Evolutionary conservation across 2,113 vertebrate genomes (phyloP).

Genomic region (Notothenia rossii): DNA sequence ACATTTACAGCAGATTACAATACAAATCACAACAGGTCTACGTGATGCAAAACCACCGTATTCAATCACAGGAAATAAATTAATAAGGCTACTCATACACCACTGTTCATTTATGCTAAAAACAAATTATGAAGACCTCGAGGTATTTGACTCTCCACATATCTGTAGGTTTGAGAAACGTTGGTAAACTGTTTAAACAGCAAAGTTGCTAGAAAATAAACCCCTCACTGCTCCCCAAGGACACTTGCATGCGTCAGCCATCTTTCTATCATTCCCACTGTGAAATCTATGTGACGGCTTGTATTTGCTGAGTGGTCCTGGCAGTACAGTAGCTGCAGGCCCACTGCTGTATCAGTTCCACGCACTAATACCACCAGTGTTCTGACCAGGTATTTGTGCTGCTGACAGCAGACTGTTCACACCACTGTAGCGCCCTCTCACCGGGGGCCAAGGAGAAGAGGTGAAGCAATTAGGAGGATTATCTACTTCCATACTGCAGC

Average conservation of each 20-base stretch:
- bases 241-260: constrained; percentile 15
- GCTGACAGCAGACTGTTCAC: constrained; percentile 20
- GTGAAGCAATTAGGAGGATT: constrained; percentile 39
- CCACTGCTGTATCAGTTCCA: constrained; percentile 29
- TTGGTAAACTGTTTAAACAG: too few species aligned
- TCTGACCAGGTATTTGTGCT: background rate
- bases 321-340: constrained; percentile 13
- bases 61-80: background rate
- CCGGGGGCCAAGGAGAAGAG: constrained; percentile 22
- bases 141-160: too few species aligned
- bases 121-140: too few species aligned
- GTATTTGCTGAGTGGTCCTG: constrained; percentile 59
- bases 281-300: constrained; percentile 71
- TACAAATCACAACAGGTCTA: constrained; percentile 3
- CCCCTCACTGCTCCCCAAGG: constrained; percentile 4
- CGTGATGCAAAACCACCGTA: background rate
- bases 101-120: too few species aligned
- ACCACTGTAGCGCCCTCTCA: constrained; percentile 12
- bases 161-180: too few species aligned
- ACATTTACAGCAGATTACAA: constrained; percentile 27
- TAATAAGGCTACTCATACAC: background rate
- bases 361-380: constrained; percentile 35
- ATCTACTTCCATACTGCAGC: constrained; percentile 10
- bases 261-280: constrained; percentile 42
- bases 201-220: too few species aligned